Evolutionary conservation across 2,888 invertebrate genomes (phyloP), one percentile per base, ranked within the genome.

Genomic region (Tineola bisselliella): DNA sequence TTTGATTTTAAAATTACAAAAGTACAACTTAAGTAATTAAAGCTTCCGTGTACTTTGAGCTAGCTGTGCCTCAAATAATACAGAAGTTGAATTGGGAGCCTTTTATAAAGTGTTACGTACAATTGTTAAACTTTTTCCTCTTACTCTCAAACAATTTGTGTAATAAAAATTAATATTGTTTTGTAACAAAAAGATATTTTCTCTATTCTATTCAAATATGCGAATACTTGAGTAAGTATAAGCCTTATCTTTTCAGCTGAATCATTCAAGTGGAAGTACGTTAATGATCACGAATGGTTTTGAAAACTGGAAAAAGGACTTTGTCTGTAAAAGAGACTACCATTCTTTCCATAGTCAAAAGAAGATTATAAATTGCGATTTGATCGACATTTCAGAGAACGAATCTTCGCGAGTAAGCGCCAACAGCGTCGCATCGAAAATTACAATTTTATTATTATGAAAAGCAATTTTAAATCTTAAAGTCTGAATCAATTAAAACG

Each of bases 271-370:
- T 73, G 77, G 75, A 81, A 81, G 81, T 81, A 80, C 78, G 77
- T 73, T 79, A 82, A 82, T 81, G 81, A 81, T 74, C 70, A 72
- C 67, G 74, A 77, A 72, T 72, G 72, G 69, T 70, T 69, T 70
- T 77, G 73, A 72, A 74, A 74, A 74, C 54, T 54, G 54, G 25
- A 54, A 54, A 54, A 54, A 54, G 18, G 54, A 18, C 25, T 54
- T 54, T 54, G 25, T 54, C 54, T 4, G 54, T 25, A 54, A 54
- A 54, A 11, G 52, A 52, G 12, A 25, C 18, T 52, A 2, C 54
- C 54, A 25, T 54, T 54, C 54, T 54, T 54, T 54, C 8, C 4
- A 48, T 12, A 54, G 54, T 54, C 54, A 54, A 18, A 48, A 25
- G 54, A 54, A 18, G 54, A 54, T 54, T 54, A 54, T 54, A 54